Base-by-base conservation (phyloP, 1,140 invertebrate species). In the Platorchestia sp. region DNA sequence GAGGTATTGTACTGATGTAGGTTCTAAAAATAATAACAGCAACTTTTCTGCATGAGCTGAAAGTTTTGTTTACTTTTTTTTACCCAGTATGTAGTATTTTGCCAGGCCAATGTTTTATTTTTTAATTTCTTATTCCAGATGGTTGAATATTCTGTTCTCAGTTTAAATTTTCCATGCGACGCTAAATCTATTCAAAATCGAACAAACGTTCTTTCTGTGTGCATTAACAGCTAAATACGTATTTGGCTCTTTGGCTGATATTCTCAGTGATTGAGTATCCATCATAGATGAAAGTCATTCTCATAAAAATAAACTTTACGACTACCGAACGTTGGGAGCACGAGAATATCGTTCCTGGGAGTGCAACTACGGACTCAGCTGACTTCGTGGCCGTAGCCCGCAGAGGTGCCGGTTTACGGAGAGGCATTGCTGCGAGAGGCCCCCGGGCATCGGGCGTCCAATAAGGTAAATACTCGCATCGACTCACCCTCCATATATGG, bases 341-440 rank as follows among this genome's bases (percentile, higher is more conserved):
- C 14, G 59, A 75, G 59, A 36, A 36, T 36, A 22, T 75, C 36
- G 59, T 75, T 22, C 14, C 59, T 75, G 59, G 59, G 59, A 75
- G 59, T 75, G 59, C 59, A 75, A 75, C 59, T 75, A 75, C 14
- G 14, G 59, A 75, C 59, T 75, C 91, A 93, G 91, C 91, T 93
- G 91, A 93, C 44, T 75, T 27, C 59, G 59, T 75, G 59, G 59
- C 59, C 36, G 14, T 75, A 75, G 43, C 91, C 91, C 44, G 91
- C 91, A 93, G 91, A 45, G 91, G 91, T 93, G 43, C 91, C 91
- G 91, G 91, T 93, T 93, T 93, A n/a, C 91, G 91, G 45, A 44
- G 91, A 36, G 27, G 87, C 87, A 93, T 93, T 93, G 91, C 91
- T 47, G 91, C 45, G 7, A 44, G 91, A 44, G 36, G 14, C 44